Base-by-base conservation (phyloP, 2,797 vertebrate genomes). In the Oryzias dopingdopingensis region DNA sequence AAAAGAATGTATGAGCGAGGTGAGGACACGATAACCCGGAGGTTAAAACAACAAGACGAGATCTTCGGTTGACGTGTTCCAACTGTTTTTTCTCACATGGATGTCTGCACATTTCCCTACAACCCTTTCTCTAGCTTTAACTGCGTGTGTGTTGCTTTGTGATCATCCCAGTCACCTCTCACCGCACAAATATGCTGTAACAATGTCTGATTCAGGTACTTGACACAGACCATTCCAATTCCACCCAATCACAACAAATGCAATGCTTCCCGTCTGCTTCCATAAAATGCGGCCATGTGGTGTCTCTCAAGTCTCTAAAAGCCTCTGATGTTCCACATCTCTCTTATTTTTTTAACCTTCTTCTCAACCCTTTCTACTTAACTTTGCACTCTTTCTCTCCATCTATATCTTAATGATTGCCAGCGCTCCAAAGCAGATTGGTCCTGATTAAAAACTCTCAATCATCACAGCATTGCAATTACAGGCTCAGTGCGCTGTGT, bases 161-260 rank as follows among this genome's bases (percentile, higher is more conserved):
- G 58, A 63, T 69, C 7, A 20, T 61, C 42, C 70, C 40, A 47
- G 56, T 67, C 64, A 23, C 37, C 57, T 56, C 67, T 48, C 0
- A 20, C 51, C 49, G 50, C 46, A 62, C 47, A 1, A 52, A 49
- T 65, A 51, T 56, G 43, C 67, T 49, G 12, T 64, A 59, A 63
- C 29, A 74, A 20, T 29, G 40, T 15, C 55, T 49, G 70, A 72
- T 82, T 43, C 56, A 83, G 67, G 68, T 70, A 47, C 65, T 74
- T 4, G 6, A 73, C 52, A 70, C 49, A 70, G 80, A 82, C 57
- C 60, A 49, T 56, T 77, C 24, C 54, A 53, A 23, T 7, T 18
- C 56, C 16, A 64, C 32, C 2, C 56, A 55, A 82, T 84, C 88
- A 86, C 88, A 80, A 78, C 73, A 88, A 87, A 90, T 77, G 68